These are phyloP conservation scores for Habropoda laboriosa DNA, from an alignment of 1,140 invertebrate species.

Conservation along the genomic window DNA sequence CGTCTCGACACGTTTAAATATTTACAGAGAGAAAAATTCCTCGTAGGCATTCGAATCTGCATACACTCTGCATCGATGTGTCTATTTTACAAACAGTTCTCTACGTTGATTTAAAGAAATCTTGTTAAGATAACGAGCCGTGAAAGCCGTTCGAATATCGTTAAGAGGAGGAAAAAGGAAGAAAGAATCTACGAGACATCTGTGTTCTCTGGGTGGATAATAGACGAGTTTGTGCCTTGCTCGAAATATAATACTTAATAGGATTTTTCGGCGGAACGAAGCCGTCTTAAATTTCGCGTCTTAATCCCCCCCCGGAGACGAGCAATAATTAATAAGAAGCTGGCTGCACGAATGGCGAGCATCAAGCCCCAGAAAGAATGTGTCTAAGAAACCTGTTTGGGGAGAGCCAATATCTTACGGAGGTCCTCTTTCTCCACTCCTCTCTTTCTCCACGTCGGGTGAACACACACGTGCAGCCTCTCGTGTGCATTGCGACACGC, in stretches of 20 bases:
- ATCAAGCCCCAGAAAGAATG: constrained; percentile 60
- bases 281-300: not conserved
- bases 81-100: not conserved
- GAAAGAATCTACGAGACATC: too few relatives aligned
- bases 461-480: constrained; percentile 28
- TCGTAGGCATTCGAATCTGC: not conserved
- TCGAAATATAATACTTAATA: not conserved
- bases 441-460: not conserved
- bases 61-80: too few relatives aligned
- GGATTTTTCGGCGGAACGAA: not conserved
- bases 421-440: constrained; percentile 26
- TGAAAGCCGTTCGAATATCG: not conserved
- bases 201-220: not conserved
- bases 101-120: not conserved
- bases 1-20: too few relatives aligned
- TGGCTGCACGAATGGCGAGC: constrained; percentile 49
- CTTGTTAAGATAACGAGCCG: not conserved
- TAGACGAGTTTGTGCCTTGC: not conserved
- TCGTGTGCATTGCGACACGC: constrained; percentile 41
- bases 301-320: not conserved
- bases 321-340: constrained; percentile 56
- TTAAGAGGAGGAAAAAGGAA: not conserved
- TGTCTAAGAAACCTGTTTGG: constrained; percentile 69
- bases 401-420: constrained; percentile 59
- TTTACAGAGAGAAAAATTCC: too few relatives aligned